Evolutionary conservation across 2,888 invertebrate species (phyloP).

Genomic region (Chrysolina haemoptera): DNA sequence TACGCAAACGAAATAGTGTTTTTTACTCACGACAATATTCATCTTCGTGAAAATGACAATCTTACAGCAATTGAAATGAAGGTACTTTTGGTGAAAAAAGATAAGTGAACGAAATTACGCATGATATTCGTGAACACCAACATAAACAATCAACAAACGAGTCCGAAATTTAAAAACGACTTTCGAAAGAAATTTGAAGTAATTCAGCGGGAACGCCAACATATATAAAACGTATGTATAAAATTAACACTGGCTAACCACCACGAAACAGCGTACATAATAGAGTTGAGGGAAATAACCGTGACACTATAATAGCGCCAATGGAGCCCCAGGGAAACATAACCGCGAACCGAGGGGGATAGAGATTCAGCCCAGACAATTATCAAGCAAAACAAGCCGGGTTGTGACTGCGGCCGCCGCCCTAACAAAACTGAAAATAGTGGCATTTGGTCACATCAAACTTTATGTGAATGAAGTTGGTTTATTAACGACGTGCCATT

Average conservation of each 20-base stretch:
- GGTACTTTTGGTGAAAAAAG: too few species aligned
- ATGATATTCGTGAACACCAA: neutral
- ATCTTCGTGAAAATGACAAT: too few species aligned
- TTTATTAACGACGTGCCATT: constrained; percentile 14
- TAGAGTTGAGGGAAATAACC: constrained; percentile 50
- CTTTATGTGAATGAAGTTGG: constrained; percentile 1
- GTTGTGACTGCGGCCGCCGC: constrained; percentile 48
- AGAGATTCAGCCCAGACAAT: constrained; percentile 65
- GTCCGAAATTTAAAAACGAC: neutral
- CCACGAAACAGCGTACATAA: constrained; percentile 40
- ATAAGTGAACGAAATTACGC: too few species aligned
- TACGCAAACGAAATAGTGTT: too few species aligned
- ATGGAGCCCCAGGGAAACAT: constrained; percentile 69
- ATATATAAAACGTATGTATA: constrained; percentile 45
- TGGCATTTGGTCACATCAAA: constrained; percentile 41
- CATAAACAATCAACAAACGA: neutral
- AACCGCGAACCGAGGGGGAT: constrained; percentile 66
- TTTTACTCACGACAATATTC: too few species aligned
- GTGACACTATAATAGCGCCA: constrained; percentile 68
- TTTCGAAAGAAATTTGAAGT: neutral
- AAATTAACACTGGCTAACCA: constrained; percentile 49
- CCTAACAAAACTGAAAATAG: constrained; percentile 35
- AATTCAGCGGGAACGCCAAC: constrained; percentile 1
- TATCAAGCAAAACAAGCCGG: constrained; percentile 62
- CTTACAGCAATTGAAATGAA: too few species aligned